phyloP scores from a whole-genome alignment of 2,797 vertebrate genomes.

The Sebastes goodei region DNA sequence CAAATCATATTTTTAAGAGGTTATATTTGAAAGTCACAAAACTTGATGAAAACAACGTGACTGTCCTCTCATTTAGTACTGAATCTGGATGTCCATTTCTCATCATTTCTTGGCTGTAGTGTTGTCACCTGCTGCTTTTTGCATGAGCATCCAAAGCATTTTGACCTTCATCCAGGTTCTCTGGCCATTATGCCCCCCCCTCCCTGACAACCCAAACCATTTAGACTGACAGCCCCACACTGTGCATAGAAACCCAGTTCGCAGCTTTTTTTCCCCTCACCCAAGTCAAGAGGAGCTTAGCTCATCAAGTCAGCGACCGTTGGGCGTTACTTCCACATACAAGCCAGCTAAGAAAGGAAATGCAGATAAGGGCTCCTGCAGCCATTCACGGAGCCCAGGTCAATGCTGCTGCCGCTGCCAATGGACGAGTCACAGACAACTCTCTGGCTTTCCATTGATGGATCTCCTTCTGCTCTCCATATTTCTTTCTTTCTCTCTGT shows the following conservation, averaged over 20 bases:
- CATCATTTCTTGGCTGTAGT: background rate
- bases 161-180: conserved; percentile 41
- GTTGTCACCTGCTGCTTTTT: conserved; percentile 36
- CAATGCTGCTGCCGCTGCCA: conserved; percentile 72
- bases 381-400: conserved; percentile 84
- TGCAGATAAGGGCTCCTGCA: conserved; percentile 89
- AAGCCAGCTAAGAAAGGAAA: conserved; percentile 89
- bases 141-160: conserved; percentile 26
- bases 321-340: conserved; percentile 91
- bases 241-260: conserved; percentile 24
- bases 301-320: conserved; percentile 83
- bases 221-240: conserved; percentile 24
- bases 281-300: conserved; percentile 50
- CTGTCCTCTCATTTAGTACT: background rate
- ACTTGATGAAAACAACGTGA: background rate
- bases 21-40: background rate
- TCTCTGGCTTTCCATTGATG: conserved; percentile 11
- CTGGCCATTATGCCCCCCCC: background rate
- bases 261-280: background rate
- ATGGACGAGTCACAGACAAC: conserved; percentile 72
- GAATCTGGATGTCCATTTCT: background rate
- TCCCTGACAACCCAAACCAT: background rate
- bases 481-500: background rate
- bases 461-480: conserved; percentile 16
- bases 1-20: background rate